phyloP scores from a whole-genome alignment of 2,113 vertebrate species.

The Corythoichthys intestinalis region DNA sequence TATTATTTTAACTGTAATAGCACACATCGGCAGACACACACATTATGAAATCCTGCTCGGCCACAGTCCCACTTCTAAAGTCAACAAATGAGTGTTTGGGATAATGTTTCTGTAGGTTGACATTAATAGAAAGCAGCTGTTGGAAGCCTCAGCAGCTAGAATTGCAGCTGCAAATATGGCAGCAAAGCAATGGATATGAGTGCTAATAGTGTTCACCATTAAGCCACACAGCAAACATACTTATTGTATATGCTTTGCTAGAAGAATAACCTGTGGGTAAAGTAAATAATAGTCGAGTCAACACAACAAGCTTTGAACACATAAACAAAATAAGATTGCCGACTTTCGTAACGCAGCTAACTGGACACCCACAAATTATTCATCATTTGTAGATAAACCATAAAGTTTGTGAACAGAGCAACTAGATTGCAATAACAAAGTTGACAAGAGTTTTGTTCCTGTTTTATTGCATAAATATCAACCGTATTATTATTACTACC shows the following conservation, averaged over 20 bases:
- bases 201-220: not conserved
- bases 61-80: slow-evolving; percentile 55
- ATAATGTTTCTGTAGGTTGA: slow-evolving; percentile 55
- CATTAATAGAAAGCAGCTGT: slow-evolving; percentile 66
- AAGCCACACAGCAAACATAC: not conserved
- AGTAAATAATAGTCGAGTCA: not conserved
- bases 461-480: not conserved
- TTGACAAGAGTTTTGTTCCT: not conserved
- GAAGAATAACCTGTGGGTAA: not conserved
- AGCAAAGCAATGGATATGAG: slow-evolving; percentile 33
- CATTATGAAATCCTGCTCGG: slow-evolving; percentile 54
- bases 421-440: not conserved
- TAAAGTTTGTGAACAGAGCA: not conserved
- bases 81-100: slow-evolving; percentile 61
- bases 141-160: slow-evolving; percentile 54
- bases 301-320: not conserved
- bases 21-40: slow-evolving; percentile 44
- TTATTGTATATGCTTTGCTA: not conserved
- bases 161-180: slow-evolving; percentile 41
- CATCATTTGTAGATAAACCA: not conserved
- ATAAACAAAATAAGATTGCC: not conserved
- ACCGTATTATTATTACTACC: not conserved
- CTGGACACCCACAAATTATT: not conserved
- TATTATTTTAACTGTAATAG: slow-evolving; percentile 44
- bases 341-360: not conserved